Base-by-base conservation (phyloP, 2,113 vertebrate species). In the Odocoileus virginianus region DNA sequence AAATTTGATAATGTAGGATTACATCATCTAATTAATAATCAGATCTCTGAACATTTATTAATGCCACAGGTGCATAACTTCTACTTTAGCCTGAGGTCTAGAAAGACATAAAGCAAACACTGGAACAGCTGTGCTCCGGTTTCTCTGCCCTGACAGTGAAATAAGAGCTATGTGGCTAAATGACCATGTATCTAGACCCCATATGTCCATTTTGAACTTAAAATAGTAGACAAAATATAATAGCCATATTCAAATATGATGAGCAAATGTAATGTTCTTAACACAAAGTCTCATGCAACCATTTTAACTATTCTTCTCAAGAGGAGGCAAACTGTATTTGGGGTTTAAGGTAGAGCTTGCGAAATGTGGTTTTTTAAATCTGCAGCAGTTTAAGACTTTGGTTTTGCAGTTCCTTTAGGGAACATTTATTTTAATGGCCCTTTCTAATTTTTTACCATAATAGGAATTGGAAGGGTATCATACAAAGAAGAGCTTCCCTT, bases 401-500 rank as follows among this genome's bases (percentile, higher is more conserved):
- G 47, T 79, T 98, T 60, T 58, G 7, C 60, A n/a, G 8, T 85
- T 50, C 7, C 40, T 95, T 94, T 67, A 23, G 92, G 74, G 84
- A 94, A 12, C 16, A 94, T 82, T 92, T 82, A 52, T 96, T 76
- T 95, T 25, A 92, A 43, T 95, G 5, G 67, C 3, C 10, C 25
- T 95, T 94, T 88, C 57, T 64, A n/a, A 87, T 94, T 55, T 97
- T 84, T 86, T 91, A 74, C 61, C 36, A 64, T 76, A 85, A 60
- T 14, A 45, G 16, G 33, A 57, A 74, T 61, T 94, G 3, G 45
- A 97, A 95, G 15, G 2, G 14, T 87, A 1, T 67, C 30, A 92
- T 64, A 76, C 12, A 82, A 54, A 87, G 36, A 19, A 88, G 57
- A 25, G 57, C 57, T 60, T 60, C 25, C 57, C 33, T 74, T 23